Evolutionary conservation across 2,888 invertebrate species (phyloP).

Genomic region (Sabatieria punctata): DNA sequence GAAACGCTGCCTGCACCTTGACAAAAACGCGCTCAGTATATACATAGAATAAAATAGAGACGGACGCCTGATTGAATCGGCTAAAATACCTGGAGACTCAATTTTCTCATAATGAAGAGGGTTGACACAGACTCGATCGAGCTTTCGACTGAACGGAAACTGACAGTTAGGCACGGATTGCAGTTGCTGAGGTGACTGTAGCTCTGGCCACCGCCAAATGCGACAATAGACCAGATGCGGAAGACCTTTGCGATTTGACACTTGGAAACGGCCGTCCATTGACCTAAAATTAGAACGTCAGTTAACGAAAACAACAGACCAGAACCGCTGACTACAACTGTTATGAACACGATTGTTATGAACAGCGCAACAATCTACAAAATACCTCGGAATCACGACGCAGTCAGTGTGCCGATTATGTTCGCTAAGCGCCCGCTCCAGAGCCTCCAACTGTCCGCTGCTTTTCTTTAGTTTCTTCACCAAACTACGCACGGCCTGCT

Average conservation of each 20-base stretch:
- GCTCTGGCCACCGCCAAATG: slow-evolving; percentile 93
- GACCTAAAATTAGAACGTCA: no score
- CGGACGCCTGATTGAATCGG: no score
- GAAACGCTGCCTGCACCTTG: no score
- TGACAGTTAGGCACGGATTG: slow-evolving; percentile 78
- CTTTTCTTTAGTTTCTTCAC: slow-evolving; percentile 92
- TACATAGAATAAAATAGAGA: no score
- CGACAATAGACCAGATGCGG: slow-evolving; percentile 95
- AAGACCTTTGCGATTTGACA: slow-evolving; percentile 67
- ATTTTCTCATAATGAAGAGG: slow-evolving; percentile 88
- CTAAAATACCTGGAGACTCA: slow-evolving; percentile 66
- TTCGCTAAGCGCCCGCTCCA: slow-evolving; percentile 80
- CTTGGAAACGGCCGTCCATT: slow-evolving; percentile 43
- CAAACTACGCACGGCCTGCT: slow-evolving; percentile 91
- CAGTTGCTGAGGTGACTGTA: slow-evolving; percentile 84
- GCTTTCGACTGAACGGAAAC: slow-evolving; percentile 74
- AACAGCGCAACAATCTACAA: no score
- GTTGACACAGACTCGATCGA: slow-evolving; percentile 87
- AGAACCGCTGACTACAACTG: neutral
- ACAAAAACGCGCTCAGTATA: no score
- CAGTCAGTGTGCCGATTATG: slow-evolving; percentile 86
- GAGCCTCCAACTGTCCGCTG: slow-evolving; percentile 72
- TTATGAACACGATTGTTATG: no score
- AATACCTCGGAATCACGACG: slow-evolving; percentile 60
- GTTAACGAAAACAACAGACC: no score